Evolutionary conservation across 2,888 invertebrate genomes (phyloP).

Genomic region (Chrysotoxum bicinctum): DNA sequence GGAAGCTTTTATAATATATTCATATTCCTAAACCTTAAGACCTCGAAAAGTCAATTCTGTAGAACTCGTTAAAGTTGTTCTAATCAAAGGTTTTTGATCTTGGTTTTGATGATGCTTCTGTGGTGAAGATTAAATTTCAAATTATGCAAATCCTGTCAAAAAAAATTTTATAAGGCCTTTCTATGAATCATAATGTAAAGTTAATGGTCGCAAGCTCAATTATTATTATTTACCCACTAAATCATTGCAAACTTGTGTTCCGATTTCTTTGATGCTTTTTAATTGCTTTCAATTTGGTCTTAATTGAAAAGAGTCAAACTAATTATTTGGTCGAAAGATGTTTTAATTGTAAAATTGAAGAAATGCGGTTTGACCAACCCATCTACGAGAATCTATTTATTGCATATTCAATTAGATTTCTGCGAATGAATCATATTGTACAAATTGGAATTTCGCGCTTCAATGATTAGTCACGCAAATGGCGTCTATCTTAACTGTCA

Average conservation of each 20-base stretch:
- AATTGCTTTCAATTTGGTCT: slow-evolving; percentile 29
- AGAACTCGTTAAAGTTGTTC: neutral
- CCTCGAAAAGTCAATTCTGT: neutral
- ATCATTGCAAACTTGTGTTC: slow-evolving; percentile 22
- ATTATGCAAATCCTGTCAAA: neutral
- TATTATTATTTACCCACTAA: slow-evolving; percentile 13
- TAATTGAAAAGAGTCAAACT: slow-evolving; percentile 41
- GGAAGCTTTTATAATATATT: neutral
- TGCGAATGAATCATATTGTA: slow-evolving; percentile 25
- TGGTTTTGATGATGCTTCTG: neutral
- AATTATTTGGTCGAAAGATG: neutral
- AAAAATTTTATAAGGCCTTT: neutral
- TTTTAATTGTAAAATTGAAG: neutral
- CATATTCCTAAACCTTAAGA: neutral
- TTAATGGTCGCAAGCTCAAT: neutral
- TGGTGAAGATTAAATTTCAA: neutral
- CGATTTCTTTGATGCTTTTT: slow-evolving; percentile 1
- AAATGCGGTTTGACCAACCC: neutral
- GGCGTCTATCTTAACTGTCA: slow-evolving; percentile 39
- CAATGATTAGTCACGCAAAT: slow-evolving; percentile 52
- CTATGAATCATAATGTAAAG: neutral
- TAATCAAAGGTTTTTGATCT: neutral
- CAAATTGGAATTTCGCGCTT: slow-evolving; percentile 39
- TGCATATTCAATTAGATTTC: slow-evolving; percentile 46
- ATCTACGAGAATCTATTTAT: neutral